Base-by-base conservation (phyloP, 2,888 invertebrate species). In the Pollenia angustigena region DNA sequence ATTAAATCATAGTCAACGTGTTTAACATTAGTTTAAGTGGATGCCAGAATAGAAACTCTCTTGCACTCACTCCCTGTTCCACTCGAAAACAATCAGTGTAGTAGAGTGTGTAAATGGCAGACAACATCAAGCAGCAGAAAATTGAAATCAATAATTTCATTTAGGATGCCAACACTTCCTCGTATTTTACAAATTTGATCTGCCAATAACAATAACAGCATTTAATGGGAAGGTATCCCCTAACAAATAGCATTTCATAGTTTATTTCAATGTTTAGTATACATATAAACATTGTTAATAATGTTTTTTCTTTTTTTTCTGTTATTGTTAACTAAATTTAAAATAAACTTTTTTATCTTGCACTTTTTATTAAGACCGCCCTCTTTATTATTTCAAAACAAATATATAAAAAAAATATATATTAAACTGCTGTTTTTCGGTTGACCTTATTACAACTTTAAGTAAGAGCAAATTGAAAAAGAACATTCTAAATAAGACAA, bases 391-490 rank as follows among this genome's bases (percentile, higher is more conserved):
- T 40, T 74, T 54, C 32, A 68, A 32, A 44, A 14, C 42, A 69
- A 75, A 75, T 40, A 16, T 58, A 58, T 32, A 60, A 81, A 16
- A 11, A 23, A 32, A 32, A 32, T 32, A 4, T 32, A 32, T 32
- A 32, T 32, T 32, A 50, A 52, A 54, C 11, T 68, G 44, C 40
- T 60, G 74, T 62, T 32, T 60, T 56, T 52, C 11, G 52, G 52
- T 68, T 87, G 83, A 87, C 83, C 83, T 87, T 72, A 60, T 69
- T 68, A 60, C 23, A 78, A 75, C 54, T 69, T 74, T 64, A 82
- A 60, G 48, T 68, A 72, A 66, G 16, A 42, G 32, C 68, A 50
- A 16, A 42, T 23, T 10, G 16, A 16, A 58, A 50, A 44, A 14
- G 14, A 32, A 50, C 48, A 58, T 42, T 9, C 46, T 44, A 68